phyloP scores from a whole-genome alignment of 2,797 vertebrate species.

The Megalops cyprinoides region DNA sequence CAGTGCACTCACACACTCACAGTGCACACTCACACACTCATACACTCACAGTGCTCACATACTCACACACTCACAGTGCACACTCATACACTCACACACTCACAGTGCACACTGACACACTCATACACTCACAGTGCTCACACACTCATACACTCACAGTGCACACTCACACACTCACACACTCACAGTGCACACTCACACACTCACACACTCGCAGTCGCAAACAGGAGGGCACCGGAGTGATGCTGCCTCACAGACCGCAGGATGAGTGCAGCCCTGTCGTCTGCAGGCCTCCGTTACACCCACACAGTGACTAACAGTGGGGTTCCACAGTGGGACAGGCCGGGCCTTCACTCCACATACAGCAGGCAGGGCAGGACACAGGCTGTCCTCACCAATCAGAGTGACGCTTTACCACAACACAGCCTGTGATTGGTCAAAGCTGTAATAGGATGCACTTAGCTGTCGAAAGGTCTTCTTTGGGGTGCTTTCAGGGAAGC shows the following conservation, averaged over 20 bases:
- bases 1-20: too few species aligned
- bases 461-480: neutral
- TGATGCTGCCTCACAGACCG: slow-evolving; percentile 32
- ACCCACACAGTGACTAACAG: slow-evolving; percentile 39
- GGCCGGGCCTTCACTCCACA: slow-evolving; percentile 40
- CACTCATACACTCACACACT: too few species aligned
- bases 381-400: slow-evolving; percentile 64
- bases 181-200: too few species aligned
- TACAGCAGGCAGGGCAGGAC: slow-evolving; percentile 54
- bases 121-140: too few species aligned
- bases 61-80: too few species aligned
- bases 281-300: neutral
- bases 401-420: slow-evolving; percentile 44
- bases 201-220: slow-evolving; percentile 5
- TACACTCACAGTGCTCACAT: too few species aligned
- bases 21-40: too few species aligned
- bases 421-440: slow-evolving; percentile 58
- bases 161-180: too few species aligned
- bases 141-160: too few species aligned
- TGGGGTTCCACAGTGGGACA: slow-evolving; percentile 43
- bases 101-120: too few species aligned
- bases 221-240: slow-evolving; percentile 57
- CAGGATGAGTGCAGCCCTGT: neutral
- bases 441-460: slow-evolving; percentile 5
- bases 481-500: neutral